Conservation (phyloP, 1,140 invertebrate species). For the Batillaria attramentaria region DNA sequence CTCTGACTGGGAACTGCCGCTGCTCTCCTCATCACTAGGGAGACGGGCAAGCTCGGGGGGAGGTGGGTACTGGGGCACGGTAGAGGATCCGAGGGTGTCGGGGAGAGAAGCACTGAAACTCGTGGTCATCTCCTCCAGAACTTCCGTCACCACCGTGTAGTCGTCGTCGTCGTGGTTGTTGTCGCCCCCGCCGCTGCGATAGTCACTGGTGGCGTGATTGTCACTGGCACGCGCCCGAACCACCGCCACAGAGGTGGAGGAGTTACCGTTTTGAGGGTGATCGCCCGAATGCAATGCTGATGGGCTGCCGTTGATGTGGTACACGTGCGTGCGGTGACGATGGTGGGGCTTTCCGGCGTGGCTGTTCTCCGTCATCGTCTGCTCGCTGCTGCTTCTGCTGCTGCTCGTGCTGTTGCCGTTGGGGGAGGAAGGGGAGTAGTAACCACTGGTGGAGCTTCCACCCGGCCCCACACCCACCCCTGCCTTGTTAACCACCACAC, state of each 20-base stretch:
- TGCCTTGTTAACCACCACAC: too few species aligned
- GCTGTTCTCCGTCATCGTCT: background rate
- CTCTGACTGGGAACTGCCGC: too few species aligned
- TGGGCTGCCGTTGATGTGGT: conserved; percentile 25
- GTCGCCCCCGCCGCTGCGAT: background rate
- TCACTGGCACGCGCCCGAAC: too few species aligned
- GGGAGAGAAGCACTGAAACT: background rate
- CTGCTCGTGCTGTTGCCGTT: conserved; percentile 5
- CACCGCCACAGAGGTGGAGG: too few species aligned
- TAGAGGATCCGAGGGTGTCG: background rate
- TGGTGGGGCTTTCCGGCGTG: background rate
- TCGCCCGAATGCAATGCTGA: too few species aligned
- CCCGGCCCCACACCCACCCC: too few species aligned
- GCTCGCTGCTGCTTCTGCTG: conserved; percentile 20
- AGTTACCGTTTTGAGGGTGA: too few species aligned
- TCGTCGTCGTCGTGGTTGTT: background rate
- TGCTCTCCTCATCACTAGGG: too few species aligned
- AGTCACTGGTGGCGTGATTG: too few species aligned
- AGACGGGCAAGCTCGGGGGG: too few species aligned
- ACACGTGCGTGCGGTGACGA: conserved; percentile 8
- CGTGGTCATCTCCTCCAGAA: conserved; percentile 21
- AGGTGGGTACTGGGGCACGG: too few species aligned
- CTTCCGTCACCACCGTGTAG: conserved; percentile 24
- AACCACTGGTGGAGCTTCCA: too few species aligned
- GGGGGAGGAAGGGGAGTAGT: background rate